Base-by-base conservation (phyloP, 2,888 invertebrate genomes). In the Aproaerema taeniolella region DNA sequence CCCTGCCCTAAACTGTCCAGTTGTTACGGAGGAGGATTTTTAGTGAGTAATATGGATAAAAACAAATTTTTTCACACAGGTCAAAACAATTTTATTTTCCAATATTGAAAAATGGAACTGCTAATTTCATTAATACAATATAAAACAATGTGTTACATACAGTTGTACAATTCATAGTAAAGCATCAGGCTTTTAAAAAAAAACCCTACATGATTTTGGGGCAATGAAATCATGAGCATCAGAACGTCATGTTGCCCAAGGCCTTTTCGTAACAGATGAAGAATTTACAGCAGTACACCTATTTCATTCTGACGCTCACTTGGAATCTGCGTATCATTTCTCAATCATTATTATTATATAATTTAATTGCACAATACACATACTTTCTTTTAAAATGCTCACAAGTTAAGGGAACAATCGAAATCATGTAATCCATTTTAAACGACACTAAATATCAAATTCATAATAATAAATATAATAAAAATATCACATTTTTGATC, bases 401-500 rank as follows among this genome's bases (percentile, higher is more conserved):
- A 24, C 2, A 38, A 17, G 31, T 15, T 13, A 32, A 24, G 20
- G 28, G 29, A 59, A 53, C 49, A 67, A 63, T 50, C 52, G 61
- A 64, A 58, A 60, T 55, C 52, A 48, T 49, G 47, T 47, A 47
- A 41, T 41, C 28, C 31, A 31, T 31, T 6, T 20, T 20, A 20
- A 20, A 8, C 8, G 20, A 20, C 8, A 1, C 4, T 31, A 32
- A 8, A 32, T 17, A 34, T 6, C 36, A 38, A 42, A 41, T 32
- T 35, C 26, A 33, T n/a, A 39, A 41, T 31, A 38, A n/a, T 15
- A 30, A 41, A 61, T 69, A 68, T 69, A 70, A 73, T 67, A 55
- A 78, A 76, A 78, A 80, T 82, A 83, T 83, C 82, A 83, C 82
- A 82, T 77, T 69, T 72, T 73, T 75, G 72, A 78, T 80, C 70